Evolutionary conservation across 2,888 invertebrate genomes (phyloP), one percentile per base, ranked within the genome.

Genomic region (Temnothorax ravouxi): DNA sequence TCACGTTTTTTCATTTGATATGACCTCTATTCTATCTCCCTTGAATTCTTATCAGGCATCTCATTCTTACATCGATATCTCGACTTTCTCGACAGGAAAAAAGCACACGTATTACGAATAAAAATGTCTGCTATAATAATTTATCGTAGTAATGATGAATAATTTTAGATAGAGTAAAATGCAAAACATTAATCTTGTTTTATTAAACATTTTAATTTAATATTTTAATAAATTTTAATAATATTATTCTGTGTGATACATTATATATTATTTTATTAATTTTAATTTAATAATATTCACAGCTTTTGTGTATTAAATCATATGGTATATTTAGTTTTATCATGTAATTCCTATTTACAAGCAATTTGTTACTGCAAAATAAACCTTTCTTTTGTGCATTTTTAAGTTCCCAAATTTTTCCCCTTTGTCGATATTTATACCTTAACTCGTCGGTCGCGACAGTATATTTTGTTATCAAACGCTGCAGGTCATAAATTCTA

Each of bases 1-100:
- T 89, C 89, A 89, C 89, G 89, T 88, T 87, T 90, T n/a, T 87
- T 88, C 90, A 90, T 38, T 66, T 76, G 72, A 77, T 83, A 89
- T 89, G 86, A 87, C 89, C 85, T 86, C 84, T 67, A 81, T 87
- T 81, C 79, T 84, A 81, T 62, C 77, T 56, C 50, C 56, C 76
- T 77, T 84, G 87, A 84, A 85, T 88, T 90, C 84, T 87, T 72
- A 80, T 80, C 66, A 79, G 66, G 69, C 56, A 44, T 79, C 59
- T 83, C 59, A 67, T 80, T 79, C 83, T 80, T 79, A 80, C 80
- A 79, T 83, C 75, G 59, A 80, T 80, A 80, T 59, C 59, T 74
- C 79, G 75, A 47, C 47, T 74, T 59, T 47, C 41, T 38, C 29
- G 50, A 29, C 29, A 29, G 3, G 3, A 15, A 13, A 34, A 47